Percentiles rank a stretch among this genome's conserved stretches.
Evolutionary conservation across 2,797 vertebrate species (phyloP).

Genomic region (Betta splendens): DNA sequence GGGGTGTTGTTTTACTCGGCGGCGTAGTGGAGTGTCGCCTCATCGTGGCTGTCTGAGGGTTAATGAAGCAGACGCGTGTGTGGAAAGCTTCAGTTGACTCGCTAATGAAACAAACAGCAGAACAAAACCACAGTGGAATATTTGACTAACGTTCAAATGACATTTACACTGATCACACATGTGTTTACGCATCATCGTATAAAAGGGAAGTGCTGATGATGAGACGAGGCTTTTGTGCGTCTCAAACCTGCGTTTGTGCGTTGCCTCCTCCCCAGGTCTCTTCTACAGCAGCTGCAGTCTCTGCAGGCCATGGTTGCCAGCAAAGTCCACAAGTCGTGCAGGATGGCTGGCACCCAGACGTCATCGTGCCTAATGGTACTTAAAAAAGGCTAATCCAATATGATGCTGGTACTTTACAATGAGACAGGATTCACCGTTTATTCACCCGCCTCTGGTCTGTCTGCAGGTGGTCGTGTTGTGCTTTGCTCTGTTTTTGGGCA

Average conservation of each 20-base stretch:
- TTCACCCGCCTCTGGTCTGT: slow-evolving; percentile 19
- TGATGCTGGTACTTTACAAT: too few species aligned
- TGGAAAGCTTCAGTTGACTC: background rate
- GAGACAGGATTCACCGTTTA: slow-evolving; percentile 50
- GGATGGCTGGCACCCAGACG: slow-evolving; percentile 92
- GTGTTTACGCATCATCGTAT: too few species aligned
- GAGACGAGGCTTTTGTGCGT: too few species aligned
- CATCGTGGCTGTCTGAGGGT: slow-evolving; percentile 24
- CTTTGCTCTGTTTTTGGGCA: slow-evolving; percentile 91
- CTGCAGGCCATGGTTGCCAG: slow-evolving; percentile 92
- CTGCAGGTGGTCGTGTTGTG: slow-evolving; percentile 92
- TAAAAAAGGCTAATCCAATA: too few species aligned
- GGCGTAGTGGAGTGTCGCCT: slow-evolving; percentile 48
- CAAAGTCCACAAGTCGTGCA: slow-evolving; percentile 91
- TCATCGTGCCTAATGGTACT: slow-evolving; percentile 97
- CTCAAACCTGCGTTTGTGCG: slow-evolving; percentile 24
- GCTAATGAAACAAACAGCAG: slow-evolving; percentile 7
- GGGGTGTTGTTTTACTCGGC: slow-evolving; percentile 27
- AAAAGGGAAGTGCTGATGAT: background rate
- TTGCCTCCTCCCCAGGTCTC: slow-evolving; percentile 81
- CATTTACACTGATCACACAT: background rate
- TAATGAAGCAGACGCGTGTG: slow-evolving; percentile 33
- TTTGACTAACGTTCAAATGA: background rate
- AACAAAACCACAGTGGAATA: slow-evolving; percentile 7
- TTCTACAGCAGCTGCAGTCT: slow-evolving; percentile 95